Conservation (phyloP, 2,797 vertebrate genomes). For the Pachyuromys duprasi region DNA sequence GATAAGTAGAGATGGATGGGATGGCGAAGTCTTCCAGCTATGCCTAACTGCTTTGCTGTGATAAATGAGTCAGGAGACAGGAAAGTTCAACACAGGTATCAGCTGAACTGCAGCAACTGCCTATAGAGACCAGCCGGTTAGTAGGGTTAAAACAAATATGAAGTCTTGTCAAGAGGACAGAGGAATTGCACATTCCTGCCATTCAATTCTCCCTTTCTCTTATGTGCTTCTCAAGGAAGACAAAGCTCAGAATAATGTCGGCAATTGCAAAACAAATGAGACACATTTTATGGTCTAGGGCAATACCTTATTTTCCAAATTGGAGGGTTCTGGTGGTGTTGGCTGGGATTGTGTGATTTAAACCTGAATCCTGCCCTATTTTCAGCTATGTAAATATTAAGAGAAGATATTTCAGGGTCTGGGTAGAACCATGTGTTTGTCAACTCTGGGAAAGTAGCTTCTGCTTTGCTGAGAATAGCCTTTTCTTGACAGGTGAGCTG, state of each 20-base stretch:
- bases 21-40: slow-evolving; percentile 1
- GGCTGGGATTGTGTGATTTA: background rate
- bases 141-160: background rate
- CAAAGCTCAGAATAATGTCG: background rate
- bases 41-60: slow-evolving; percentile 47
- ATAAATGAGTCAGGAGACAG: slow-evolving; percentile 66
- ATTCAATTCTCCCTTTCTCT: background rate
- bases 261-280: background rate
- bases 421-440: background rate
- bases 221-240: background rate
- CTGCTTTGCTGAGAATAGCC: background rate
- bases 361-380: background rate
- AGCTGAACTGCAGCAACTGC: slow-evolving; percentile 1
- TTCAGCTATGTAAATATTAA: background rate
- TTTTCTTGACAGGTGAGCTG: slow-evolving; percentile 41
- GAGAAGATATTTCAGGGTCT: background rate
- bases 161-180: background rate
- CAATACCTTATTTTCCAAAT: background rate
- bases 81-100: slow-evolving; percentile 66
- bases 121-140: background rate
- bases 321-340: background rate
- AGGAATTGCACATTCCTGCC: background rate
- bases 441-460: background rate
- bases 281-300: background rate
- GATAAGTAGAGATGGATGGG: slow-evolving; percentile 58